Percentiles rank a stretch among this genome's conserved stretches.
These are phyloP conservation scores for Gnathonemus echidnorhynchus DNA, from an alignment of 2,113 vertebrate species.

Conservation along the genomic window DNA sequence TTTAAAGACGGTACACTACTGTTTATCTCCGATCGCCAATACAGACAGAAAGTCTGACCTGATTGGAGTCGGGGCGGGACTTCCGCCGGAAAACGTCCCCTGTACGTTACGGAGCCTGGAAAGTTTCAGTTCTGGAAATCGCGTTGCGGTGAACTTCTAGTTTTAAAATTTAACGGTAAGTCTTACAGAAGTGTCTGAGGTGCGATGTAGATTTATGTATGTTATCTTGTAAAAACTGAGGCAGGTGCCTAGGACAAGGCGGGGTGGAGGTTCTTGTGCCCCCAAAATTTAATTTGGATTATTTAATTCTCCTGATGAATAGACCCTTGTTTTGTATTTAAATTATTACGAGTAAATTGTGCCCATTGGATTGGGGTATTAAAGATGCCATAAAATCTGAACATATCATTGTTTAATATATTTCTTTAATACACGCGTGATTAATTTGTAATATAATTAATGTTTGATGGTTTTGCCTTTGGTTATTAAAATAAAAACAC, in stretches of 20 bases:
- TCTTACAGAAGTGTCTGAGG: not conserved
- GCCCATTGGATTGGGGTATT: not conserved
- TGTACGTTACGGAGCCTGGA: not conserved
- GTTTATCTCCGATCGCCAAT: not conserved
- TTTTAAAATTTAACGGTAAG: not conserved
- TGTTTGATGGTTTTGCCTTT: not conserved
- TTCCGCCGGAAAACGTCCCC: constrained; percentile 12
- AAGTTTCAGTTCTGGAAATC: not conserved
- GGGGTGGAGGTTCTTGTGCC: too few relatives aligned
- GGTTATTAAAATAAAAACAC: not conserved
- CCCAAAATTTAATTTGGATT: too few relatives aligned
- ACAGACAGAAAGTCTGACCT: constrained; percentile 24
- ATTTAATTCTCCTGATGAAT: too few relatives aligned
- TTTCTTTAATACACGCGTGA: not conserved
- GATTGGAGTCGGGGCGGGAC: constrained; percentile 23
- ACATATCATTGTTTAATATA: not conserved
- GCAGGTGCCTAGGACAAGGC: not conserved
- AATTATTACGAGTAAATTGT: too few relatives aligned
- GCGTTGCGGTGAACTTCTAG: not conserved
- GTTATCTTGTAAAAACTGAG: not conserved
- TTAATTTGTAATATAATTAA: not conserved
- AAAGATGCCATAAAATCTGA: not conserved
- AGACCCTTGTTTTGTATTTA: too few relatives aligned
- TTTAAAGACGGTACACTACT: not conserved
- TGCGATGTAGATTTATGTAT: not conserved